A percentile compares a stretch with the other conserved stretches of the same genome.
These are phyloP conservation scores for Nasua narica DNA, from an alignment of 2,797 vertebrate genomes.

Conservation along the genomic window DNA sequence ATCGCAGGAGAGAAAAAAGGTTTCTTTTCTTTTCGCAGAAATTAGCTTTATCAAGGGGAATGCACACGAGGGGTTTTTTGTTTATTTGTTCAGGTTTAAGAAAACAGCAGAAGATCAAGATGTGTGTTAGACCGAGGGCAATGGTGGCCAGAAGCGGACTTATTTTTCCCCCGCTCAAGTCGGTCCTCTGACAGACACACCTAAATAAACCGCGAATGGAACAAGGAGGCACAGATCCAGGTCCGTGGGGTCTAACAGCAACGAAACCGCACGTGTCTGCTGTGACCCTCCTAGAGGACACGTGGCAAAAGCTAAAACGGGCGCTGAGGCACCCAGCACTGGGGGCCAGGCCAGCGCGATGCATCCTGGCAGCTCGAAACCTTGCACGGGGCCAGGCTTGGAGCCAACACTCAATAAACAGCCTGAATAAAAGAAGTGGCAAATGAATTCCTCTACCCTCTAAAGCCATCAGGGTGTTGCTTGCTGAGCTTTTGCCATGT, in stretches of 20 bases:
- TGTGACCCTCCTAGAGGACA: not conserved
- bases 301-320: not conserved
- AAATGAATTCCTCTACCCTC: not conserved
- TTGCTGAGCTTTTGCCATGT: not conserved
- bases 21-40: conserved; percentile 6
- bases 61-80: not conserved
- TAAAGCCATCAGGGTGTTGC: not conserved
- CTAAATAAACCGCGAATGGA: conserved; percentile 24
- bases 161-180: conserved; percentile 7
- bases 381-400: not conserved
- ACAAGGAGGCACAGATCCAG: conserved; percentile 33
- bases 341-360: not conserved
- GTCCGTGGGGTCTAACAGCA: not conserved
- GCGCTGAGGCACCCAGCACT: accelerated
- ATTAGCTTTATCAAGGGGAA: not conserved
- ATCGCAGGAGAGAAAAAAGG: not conserved
- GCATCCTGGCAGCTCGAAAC: not conserved
- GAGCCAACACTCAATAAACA: not conserved
- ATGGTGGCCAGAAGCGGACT: not conserved
- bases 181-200: conserved; percentile 37
- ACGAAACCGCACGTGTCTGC: not conserved
- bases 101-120: conserved; percentile 6
- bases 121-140: not conserved
- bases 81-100: not conserved
- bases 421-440: not conserved